phyloP scores from a whole-genome alignment of 2,113 vertebrate species.

The Gila orcuttii region DNA sequence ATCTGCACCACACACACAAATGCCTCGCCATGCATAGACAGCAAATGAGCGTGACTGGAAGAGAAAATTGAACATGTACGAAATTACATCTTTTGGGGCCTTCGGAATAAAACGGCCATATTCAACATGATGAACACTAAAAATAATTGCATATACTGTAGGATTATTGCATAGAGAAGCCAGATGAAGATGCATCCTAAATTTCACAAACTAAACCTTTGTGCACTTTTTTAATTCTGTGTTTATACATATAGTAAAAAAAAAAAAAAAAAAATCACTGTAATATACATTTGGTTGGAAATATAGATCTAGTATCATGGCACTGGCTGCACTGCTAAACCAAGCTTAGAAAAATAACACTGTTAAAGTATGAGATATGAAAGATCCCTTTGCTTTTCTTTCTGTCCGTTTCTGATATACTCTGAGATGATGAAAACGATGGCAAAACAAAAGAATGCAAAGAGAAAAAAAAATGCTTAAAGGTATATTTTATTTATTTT shows the following conservation, averaged over 20 bases:
- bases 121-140: conserved; percentile 45
- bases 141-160: conserved; percentile 73
- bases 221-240: conserved; percentile 33
- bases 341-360: conserved; percentile 56
- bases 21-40: conserved; percentile 30
- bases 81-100: conserved; percentile 12
- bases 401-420: not conserved
- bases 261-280: conserved; percentile 38
- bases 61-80: not conserved
- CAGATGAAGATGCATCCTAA: conserved; percentile 62
- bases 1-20: conserved; percentile 28
- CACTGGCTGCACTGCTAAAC: conserved; percentile 45
- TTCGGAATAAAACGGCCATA: conserved; percentile 23
- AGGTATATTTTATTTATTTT: not conserved
- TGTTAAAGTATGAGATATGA: conserved; percentile 9
- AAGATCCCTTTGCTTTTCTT: conserved; percentile 18
- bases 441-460: not conserved
- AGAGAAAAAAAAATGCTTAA: not conserved
- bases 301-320: conserved; percentile 48
- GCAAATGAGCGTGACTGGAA: conserved; percentile 4
- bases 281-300: conserved; percentile 56
- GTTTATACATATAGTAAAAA: conserved; percentile 35
- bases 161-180: conserved; percentile 79
- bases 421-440: not conserved
- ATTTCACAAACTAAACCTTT: conserved; percentile 44